These are phyloP conservation scores for Neoitamus cyanurus DNA, from an alignment of 2,888 invertebrate genomes.

Conservation along the genomic window DNA sequence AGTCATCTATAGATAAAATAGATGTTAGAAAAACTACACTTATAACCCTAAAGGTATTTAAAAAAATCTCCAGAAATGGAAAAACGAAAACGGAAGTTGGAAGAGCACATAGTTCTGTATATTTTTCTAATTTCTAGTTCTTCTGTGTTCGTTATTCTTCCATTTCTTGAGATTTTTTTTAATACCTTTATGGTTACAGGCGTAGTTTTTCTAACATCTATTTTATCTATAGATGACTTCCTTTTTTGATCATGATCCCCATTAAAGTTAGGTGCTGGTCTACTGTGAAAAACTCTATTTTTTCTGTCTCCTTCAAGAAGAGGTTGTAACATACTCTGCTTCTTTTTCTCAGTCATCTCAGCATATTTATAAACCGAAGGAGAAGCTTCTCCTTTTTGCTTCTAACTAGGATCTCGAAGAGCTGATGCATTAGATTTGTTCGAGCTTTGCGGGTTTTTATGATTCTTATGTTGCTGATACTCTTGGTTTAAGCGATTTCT, in stretches of 20 bases:
- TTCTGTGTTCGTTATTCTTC: constrained; percentile 55
- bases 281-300: constrained; percentile 61
- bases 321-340: constrained; percentile 55
- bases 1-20: not conserved
- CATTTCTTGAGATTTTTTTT: constrained; percentile 57
- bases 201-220: constrained; percentile 54
- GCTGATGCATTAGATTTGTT: constrained; percentile 40
- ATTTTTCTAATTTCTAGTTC: no score
- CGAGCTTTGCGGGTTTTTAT: not conserved
- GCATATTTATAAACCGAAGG: constrained; percentile 60
- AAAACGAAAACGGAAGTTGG: no score
- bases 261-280: constrained; percentile 61
- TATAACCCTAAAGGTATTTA: no score
- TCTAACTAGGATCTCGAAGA: not conserved
- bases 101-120: constrained; percentile 54
- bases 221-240: constrained; percentile 24
- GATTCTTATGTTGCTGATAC: not conserved
- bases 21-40: not conserved
- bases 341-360: constrained; percentile 60
- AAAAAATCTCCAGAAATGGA: no score
- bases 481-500: not conserved
- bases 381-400: no score
- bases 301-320: constrained; percentile 60
- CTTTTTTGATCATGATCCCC: constrained; percentile 53
- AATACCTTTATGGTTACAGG: constrained; percentile 60